A percentile compares a stretch with the other conserved stretches of the same genome.
phyloP scores from a whole-genome alignment of 2,888 invertebrate species.

The Machimus rusticus region DNA sequence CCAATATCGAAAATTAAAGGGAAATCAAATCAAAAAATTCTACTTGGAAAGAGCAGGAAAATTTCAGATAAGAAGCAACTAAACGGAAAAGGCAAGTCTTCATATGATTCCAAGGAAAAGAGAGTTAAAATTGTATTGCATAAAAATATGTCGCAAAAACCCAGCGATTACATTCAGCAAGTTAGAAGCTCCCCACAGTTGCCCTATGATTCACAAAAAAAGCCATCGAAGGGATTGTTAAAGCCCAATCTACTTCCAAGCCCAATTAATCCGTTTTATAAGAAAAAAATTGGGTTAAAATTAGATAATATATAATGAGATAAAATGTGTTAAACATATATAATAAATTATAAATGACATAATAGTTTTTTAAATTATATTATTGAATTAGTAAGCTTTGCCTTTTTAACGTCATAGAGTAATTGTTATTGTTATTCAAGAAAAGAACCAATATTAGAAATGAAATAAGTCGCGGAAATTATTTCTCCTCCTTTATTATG shows the following conservation, averaged over 20 bases:
- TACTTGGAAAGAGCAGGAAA: conserved; percentile 47
- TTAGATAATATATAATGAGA: neutral
- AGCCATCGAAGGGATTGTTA: conserved; percentile 75
- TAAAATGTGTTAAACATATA: neutral
- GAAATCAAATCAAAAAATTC: conserved; percentile 35
- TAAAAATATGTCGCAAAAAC: conserved; percentile 75
- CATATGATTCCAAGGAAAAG: conserved; percentile 60
- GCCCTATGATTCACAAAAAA: conserved; percentile 75
- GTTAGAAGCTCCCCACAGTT: conserved; percentile 76
- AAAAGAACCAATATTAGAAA: neutral
- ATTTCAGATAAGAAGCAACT: neutral
- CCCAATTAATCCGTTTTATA: conserved; percentile 81
- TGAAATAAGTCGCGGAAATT: neutral
- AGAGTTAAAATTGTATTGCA: conserved; percentile 78
- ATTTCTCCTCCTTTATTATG: neutral
- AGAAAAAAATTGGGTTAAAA: conserved; percentile 60
- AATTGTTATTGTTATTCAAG: no score
- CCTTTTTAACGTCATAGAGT: no score
- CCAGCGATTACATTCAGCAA: conserved; percentile 76
- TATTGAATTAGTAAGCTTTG: neutral
- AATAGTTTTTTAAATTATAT: neutral
- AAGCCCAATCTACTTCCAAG: conserved; percentile 73
- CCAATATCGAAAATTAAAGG: conserved; percentile 51
- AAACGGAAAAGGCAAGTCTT: neutral
- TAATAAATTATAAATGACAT: neutral